Percentiles rank a stretch among this genome's conserved stretches.
These are phyloP conservation scores for Eptesicus fuscus DNA, from an alignment of 2,113 vertebrate genomes.

Conservation along the genomic window DNA sequence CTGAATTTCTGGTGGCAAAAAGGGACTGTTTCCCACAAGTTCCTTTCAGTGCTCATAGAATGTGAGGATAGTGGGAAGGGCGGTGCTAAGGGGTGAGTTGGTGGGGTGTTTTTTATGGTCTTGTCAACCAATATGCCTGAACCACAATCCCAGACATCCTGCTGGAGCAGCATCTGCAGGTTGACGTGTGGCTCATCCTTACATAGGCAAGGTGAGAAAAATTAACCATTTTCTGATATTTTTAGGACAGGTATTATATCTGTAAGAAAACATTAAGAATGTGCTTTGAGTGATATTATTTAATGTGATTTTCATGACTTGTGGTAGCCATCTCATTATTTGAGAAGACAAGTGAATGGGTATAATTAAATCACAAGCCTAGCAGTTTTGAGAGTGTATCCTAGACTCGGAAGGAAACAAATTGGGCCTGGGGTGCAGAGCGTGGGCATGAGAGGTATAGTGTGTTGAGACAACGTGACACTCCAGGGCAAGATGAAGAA, in stretches of 20 bases:
- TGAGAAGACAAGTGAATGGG: background rate
- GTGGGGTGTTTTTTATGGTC: background rate
- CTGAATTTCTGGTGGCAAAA: background rate
- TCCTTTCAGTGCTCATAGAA: background rate
- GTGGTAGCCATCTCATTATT: background rate
- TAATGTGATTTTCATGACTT: background rate
- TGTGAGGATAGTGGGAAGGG: background rate
- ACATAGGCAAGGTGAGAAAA: background rate
- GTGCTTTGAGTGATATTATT: background rate
- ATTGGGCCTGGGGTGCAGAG: background rate
- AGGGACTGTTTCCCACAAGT: background rate
- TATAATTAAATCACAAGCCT: background rate
- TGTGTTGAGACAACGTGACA: background rate
- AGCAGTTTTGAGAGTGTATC: background rate
- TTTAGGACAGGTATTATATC: background rate
- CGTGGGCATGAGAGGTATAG: rapidly evolving
- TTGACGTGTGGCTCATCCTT: background rate
- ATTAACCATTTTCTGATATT: background rate
- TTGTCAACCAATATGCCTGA: rapidly evolving
- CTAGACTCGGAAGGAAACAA: background rate
- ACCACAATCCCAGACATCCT: background rate
- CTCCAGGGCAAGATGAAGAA: background rate
- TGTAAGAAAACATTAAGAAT: background rate
- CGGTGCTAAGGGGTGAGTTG: too few relatives aligned
- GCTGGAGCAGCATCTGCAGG: rapidly evolving